Evolutionary conservation across 2,797 vertebrate species (phyloP).

Genomic region (Notamacropus eugenii): DNA sequence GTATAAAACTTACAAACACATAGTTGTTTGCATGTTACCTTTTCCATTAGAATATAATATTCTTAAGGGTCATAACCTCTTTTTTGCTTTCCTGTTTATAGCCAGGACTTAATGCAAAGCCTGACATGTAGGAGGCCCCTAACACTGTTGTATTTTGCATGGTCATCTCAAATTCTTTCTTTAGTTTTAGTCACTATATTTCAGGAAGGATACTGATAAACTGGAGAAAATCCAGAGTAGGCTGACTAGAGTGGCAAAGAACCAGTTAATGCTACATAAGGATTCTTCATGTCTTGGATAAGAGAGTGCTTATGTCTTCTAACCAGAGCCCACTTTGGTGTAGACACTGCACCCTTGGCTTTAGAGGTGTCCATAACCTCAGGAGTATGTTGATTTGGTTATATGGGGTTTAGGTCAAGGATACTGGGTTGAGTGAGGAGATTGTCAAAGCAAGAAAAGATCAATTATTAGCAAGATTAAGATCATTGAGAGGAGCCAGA

Average conservation of each 20-base stretch:
- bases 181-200: no score
- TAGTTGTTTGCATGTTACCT: neutral
- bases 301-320: slow-evolving; percentile 17
- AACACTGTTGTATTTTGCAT: neutral
- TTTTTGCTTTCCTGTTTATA: neutral
- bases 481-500: slow-evolving; percentile 78
- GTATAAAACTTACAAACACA: neutral
- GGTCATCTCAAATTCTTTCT: no score
- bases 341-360: no score
- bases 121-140: neutral
- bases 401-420: neutral
- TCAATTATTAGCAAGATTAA: slow-evolving; percentile 85
- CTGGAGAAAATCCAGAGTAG: neutral
- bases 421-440: slow-evolving; percentile 71
- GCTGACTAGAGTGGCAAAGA: neutral
- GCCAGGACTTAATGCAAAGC: neutral
- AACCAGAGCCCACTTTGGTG: neutral
- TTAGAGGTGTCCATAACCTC: neutral
- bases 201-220: neutral
- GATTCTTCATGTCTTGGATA: slow-evolving; percentile 61
- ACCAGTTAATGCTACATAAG: neutral
- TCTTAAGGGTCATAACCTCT: neutral
- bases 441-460: slow-evolving; percentile 92
- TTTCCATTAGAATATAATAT: neutral
- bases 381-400: slow-evolving; percentile 69